phyloP scores from a whole-genome alignment of 2,888 invertebrate genomes.

The Ophion costatus region DNA sequence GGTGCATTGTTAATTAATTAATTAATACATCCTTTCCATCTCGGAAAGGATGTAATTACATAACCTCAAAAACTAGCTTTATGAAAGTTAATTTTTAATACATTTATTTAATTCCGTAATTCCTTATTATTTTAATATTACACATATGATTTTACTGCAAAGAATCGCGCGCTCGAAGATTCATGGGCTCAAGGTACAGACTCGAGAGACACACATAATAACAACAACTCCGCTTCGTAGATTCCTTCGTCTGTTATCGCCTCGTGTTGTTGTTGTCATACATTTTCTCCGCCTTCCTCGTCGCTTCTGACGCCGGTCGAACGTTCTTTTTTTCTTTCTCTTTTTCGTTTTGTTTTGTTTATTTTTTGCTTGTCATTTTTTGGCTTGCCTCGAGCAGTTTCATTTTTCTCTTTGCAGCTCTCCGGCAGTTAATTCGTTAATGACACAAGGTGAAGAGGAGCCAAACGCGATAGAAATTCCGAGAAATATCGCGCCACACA shows the following conservation, averaged over 20 bases:
- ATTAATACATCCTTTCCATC: too few species aligned
- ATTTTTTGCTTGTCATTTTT: not conserved
- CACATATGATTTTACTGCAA: not conserved
- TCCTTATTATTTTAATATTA: too few species aligned
- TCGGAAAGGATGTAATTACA: too few species aligned
- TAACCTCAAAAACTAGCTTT: too few species aligned
- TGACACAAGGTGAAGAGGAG: conserved; percentile 50
- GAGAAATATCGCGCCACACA: conserved; percentile 21
- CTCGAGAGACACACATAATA: conserved; percentile 4
- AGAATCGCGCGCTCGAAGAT: conserved; percentile 8
- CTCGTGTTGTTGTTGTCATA: not conserved
- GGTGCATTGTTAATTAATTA: too few species aligned
- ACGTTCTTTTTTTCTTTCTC: not conserved
- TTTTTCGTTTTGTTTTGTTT: not conserved
- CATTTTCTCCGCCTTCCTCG: conserved; percentile 45
- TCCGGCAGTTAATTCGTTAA: conserved; percentile 39
- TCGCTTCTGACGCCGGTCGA: conserved; percentile 13
- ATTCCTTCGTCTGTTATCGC: conserved; percentile 41
- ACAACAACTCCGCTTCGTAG: conserved; percentile 33
- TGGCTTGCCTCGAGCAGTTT: not conserved
- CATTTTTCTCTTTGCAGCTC: conserved; percentile 34
- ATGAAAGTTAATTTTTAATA: too few species aligned
- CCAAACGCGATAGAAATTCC: conserved; percentile 58
- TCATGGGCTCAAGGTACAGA: not conserved
- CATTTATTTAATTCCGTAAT: too few species aligned